A percentile compares a stretch with the other conserved stretches of the same genome.
phyloP scores from a whole-genome alignment of 2,113 vertebrate species.

The Meleagris gallopavo region DNA sequence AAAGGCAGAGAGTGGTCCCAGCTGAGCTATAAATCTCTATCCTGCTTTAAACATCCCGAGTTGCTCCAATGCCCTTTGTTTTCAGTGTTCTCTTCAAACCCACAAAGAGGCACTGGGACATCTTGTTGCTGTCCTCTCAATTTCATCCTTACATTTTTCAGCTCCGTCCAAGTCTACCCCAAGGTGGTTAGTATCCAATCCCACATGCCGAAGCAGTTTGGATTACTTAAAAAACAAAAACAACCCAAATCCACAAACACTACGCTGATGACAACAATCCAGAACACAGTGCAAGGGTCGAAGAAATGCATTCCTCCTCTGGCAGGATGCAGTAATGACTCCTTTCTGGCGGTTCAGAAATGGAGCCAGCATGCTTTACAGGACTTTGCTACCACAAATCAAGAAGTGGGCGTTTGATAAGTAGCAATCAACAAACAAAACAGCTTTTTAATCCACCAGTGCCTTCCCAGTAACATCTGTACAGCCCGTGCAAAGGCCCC shows the following conservation, averaged over 20 bases:
- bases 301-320: neutral
- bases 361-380: neutral
- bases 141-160: slow-evolving; percentile 11
- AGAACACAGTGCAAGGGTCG: neutral
- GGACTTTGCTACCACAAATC: neutral
- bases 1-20: slow-evolving; percentile 13
- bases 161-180: slow-evolving; percentile 17
- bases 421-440: neutral
- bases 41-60: neutral
- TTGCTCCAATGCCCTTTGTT: neutral
- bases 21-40: neutral
- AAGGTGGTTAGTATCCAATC: neutral
- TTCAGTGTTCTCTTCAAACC: slow-evolving; percentile 20
- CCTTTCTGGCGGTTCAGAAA: slow-evolving; percentile 29
- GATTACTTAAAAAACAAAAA: neutral
- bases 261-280: neutral
- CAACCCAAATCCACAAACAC: neutral
- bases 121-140: slow-evolving; percentile 28
- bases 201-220: slow-evolving; percentile 34
- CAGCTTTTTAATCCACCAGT: neutral
- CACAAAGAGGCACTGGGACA: neutral
- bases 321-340: neutral
- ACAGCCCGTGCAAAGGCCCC: neutral
- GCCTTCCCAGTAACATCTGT: neutral
- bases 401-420: neutral